These are phyloP conservation scores for Rhinolophus sinicus DNA, from an alignment of 2,113 vertebrate genomes.

Conservation along the genomic window DNA sequence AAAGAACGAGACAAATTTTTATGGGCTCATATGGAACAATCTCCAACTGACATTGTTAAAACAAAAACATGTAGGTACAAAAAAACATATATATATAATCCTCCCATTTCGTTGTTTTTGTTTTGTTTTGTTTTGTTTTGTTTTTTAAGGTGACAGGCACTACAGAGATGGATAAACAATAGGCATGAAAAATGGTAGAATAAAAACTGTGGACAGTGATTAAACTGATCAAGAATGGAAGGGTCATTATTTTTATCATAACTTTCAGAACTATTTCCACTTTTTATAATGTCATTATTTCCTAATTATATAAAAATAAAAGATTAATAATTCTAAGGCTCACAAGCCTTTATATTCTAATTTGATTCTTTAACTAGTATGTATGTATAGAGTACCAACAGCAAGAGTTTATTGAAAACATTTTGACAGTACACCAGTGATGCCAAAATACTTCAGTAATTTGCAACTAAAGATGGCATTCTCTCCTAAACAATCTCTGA, in stretches of 20 bases:
- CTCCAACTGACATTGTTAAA: neutral
- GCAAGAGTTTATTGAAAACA: neutral
- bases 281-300: constrained; percentile 29
- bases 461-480: neutral
- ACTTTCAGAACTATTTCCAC: constrained; percentile 27
- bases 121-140: neutral
- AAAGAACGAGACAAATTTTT: constrained; percentile 12
- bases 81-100: neutral
- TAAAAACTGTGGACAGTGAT: neutral
- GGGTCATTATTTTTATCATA: neutral
- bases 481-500: neutral
- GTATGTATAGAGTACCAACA: neutral
- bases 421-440: neutral
- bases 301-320: neutral
- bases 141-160: neutral
- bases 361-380: neutral
- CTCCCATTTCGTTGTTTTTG: neutral
- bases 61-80: neutral
- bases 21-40: neutral
- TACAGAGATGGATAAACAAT: neutral
- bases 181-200: neutral
- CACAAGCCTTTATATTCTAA: constrained; percentile 19
- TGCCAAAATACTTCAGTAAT: neutral
- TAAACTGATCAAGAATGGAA: neutral
- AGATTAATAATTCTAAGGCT: neutral